Base-by-base conservation (phyloP, 1,140 invertebrate genomes). In the Radopholus similis region DNA sequence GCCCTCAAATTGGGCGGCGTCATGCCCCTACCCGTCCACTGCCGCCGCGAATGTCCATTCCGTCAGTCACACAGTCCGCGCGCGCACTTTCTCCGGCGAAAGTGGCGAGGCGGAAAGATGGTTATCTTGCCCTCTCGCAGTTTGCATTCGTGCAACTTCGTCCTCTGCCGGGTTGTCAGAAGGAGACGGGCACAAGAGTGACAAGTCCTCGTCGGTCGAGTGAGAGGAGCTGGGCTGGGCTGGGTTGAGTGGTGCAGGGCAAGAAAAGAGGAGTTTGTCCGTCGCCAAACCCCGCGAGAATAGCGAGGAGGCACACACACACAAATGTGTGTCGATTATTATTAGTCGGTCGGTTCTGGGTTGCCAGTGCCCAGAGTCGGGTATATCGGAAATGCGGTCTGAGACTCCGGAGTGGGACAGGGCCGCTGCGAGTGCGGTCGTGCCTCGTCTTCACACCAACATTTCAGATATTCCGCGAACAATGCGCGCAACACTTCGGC, bases 391-490 rank as follows among this genome's bases (percentile, higher is more conserved):
- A 62, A 62, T 62, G 58, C 49, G 58, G 58, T 28, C 40, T 62
- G 58, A 40, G 21, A 62, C n/a, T n/a, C 15, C 42, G 34, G 49
- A 40, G 21, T 49, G 13, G 28, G 30, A 37, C 30, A 21, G 42
- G 23, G 58, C 40, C n/a, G 37, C 40, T 42, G 23, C 8, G 32
- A 23, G 18, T 54, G 15, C 30, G 28, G 8, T 23, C 37, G 28
- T 0, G 6, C 9, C 37, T 59, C 18, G 58, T 32, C 30, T 40
- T 49, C 63, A 64, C 63, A 64, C 63, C 63, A 64, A 64, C 63
- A 64, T 64, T 64, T 64, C 63, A 64, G 63, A 64, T 64, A 64
- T 64, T 30, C 63, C 53, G 26, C 18, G n/a, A n/a, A n/a, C n/a
- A n/a, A n/a, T n/a, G n/a, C n/a, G n/a, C n/a, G n/a, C n/a, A n/a